phyloP scores from a whole-genome alignment of 2,797 vertebrate genomes.

The Megalops cyprinoides region DNA sequence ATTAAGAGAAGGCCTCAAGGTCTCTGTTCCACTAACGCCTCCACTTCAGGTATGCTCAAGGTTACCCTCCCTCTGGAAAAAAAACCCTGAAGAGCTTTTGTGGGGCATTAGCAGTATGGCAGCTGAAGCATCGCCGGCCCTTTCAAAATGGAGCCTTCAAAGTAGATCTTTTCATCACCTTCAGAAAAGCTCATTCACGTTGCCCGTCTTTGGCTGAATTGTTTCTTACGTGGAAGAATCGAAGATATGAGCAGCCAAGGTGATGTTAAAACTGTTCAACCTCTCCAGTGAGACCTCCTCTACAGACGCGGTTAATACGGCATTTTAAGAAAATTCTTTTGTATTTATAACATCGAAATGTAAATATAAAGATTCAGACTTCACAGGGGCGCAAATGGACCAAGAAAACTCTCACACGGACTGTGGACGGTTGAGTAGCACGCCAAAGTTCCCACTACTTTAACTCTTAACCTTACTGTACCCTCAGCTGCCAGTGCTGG shows the following conservation, averaged over 20 bases:
- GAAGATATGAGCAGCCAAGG: background rate
- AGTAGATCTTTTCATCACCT: background rate
- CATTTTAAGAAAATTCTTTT: background rate
- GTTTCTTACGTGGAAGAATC: background rate
- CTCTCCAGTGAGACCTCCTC: background rate
- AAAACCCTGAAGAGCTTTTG: background rate
- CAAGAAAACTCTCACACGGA: background rate
- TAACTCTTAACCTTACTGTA: slow-evolving; percentile 50
- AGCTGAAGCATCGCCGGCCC: background rate
- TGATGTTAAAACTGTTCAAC: background rate
- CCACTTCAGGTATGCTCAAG: background rate
- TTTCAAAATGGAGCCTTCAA: background rate
- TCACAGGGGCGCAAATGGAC: background rate
- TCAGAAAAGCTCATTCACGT: background rate
- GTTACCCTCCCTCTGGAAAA: background rate
- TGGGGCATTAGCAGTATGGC: slow-evolving; percentile 1
- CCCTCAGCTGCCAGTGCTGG: slow-evolving; percentile 44
- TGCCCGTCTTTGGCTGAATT: background rate
- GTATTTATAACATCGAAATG: background rate
- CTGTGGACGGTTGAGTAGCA: background rate
- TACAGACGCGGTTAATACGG: background rate
- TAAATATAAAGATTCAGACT: background rate
- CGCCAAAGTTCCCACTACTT: background rate
- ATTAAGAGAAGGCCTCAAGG: slow-evolving; percentile 22
- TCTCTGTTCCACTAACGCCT: background rate